Base-by-base conservation (phyloP, 2,797 vertebrate genomes). In the Mus caroli region DNA sequence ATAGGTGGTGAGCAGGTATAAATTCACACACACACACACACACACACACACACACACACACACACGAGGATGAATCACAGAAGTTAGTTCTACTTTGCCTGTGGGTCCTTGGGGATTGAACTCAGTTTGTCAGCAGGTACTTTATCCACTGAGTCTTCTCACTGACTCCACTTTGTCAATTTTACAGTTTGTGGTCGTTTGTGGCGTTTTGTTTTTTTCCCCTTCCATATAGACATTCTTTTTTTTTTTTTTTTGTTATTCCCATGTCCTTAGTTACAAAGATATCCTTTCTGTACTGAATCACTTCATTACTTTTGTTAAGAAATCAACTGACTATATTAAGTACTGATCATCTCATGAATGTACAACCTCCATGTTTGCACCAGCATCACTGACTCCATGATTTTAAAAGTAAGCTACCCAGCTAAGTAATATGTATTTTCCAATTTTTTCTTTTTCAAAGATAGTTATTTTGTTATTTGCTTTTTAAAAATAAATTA, bases 401-500 rank as follows among this genome's bases (percentile, higher is more conserved):
- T 43, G 69, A 83, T 31, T 64, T 9, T 46, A 26, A 34, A 90
- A 19, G 26, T 73, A 10, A 11, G 50, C 37, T 52, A 67, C 69
- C 56, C 90, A 82, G 91, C 88, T 56, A 88, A 43, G 5, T 28
- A 34, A 20, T 31, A 10, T 17, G 14, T 8, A 14, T 67, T 60
- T 78, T 94, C 46, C 75, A 86, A 58, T 37, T 67, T 91, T 60
- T 69, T 85, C 12, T 64, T 40, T 80, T 73, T 28, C 7, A 6
- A 93, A 94, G 94, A 56, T 93, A 76, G 17, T 13, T 77, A 93
- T 78, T 88, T 46, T 43, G 31, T 71, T 79, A 13, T 22, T 93
- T 85, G 24, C 80, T 69, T 64, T 64, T 93, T 96, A 73, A 62
- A 78, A 46, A 77, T 78, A 95, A 73, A 90, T 75, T 95, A 94